Evolutionary conservation across 2,797 vertebrate genomes (phyloP).

Genomic region (Halcyon smyrnensis): DNA sequence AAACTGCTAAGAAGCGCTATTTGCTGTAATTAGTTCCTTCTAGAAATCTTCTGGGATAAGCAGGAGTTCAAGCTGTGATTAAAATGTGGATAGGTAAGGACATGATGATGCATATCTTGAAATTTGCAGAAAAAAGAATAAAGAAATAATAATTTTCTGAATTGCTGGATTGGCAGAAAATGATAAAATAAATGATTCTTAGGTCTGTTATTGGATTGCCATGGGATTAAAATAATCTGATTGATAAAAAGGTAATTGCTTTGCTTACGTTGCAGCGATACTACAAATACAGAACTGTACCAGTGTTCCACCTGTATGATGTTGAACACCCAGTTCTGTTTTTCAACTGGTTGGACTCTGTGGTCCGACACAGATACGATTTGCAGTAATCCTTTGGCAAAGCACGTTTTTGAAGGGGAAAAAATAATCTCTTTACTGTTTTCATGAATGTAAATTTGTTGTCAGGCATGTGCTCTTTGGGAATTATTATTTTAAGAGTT

Average conservation of each 20-base stretch:
- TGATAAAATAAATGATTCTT: not conserved
- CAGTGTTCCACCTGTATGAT: rapidly evolving
- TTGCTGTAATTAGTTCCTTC: not conserved
- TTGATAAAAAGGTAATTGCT: not conserved
- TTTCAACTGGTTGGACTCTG: not conserved
- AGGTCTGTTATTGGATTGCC: not conserved
- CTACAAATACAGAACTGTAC: not conserved
- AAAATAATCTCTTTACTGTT: not conserved
- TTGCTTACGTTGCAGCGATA: not conserved
- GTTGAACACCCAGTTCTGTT: not conserved
- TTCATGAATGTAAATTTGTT: not conserved
- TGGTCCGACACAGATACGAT: not conserved
- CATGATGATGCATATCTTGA: not conserved
- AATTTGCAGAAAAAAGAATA: not conserved
- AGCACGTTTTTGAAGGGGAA: not conserved
- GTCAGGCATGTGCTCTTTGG: not conserved
- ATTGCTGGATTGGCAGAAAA: not conserved
- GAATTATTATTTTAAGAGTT: not conserved
- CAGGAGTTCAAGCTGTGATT: not conserved
- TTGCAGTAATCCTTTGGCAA: not conserved
- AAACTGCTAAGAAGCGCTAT: not conserved
- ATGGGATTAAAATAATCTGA: not conserved
- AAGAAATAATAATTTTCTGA: not conserved
- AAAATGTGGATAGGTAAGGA: not conserved
- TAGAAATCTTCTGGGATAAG: not conserved